Evolutionary conservation across 2,797 vertebrate genomes (phyloP).

Genomic region (Nyctibius grandis): DNA sequence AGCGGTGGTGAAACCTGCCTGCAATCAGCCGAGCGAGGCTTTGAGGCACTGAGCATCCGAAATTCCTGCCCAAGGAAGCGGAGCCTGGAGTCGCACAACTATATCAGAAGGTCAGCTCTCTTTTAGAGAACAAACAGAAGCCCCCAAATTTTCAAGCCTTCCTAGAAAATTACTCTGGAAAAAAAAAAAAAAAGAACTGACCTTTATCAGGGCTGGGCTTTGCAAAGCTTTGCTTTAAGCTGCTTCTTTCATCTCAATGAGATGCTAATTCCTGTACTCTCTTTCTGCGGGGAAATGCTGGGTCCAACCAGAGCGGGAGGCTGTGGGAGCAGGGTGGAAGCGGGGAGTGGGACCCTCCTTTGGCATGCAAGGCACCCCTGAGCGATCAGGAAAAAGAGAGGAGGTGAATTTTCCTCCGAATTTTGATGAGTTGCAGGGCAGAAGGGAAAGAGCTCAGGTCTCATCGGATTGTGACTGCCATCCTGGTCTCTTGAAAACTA

Average conservation of each 20-base stretch:
- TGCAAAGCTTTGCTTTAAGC: background rate
- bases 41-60: background rate
- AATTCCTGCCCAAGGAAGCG: background rate
- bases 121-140: background rate
- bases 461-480: background rate
- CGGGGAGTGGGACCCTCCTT: background rate
- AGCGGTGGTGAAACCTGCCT: background rate
- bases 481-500: background rate
- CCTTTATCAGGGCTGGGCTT: background rate
- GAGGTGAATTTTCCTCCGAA: background rate
- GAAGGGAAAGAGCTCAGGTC: background rate
- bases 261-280: background rate
- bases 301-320: accelerated
- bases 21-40: slow-evolving; percentile 4
- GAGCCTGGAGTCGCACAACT: background rate
- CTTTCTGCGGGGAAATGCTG: background rate
- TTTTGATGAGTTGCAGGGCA: background rate
- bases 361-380: accelerated
- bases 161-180: background rate
- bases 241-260: background rate
- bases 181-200: background rate
- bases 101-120: background rate
- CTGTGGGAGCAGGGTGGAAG: background rate
- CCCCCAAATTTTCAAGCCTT: background rate
- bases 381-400: background rate